Percentiles rank a stretch among this genome's conserved stretches.
phyloP scores from a whole-genome alignment of 2,888 invertebrate species.

The Rhabditophanes sp. region DNA sequence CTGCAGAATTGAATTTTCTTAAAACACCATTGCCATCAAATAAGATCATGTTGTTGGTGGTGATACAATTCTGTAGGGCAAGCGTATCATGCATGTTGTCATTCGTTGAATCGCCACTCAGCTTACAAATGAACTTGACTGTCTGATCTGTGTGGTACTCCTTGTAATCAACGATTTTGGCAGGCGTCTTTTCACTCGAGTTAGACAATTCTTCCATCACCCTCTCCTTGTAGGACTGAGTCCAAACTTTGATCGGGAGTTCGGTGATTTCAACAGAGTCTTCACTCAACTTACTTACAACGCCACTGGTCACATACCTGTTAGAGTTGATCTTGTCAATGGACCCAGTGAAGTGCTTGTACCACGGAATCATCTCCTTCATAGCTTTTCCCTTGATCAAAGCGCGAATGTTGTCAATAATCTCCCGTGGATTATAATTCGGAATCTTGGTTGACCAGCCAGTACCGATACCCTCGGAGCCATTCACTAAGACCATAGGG shows the following conservation, averaged over 20 bases:
- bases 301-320: constrained; percentile 58
- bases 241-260: constrained; percentile 81
- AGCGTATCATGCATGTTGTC: constrained; percentile 53
- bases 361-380: constrained; percentile 42
- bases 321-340: too few relatives aligned
- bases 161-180: constrained; percentile 56
- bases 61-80: constrained; percentile 54
- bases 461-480: constrained; percentile 62
- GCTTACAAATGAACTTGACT: constrained; percentile 69
- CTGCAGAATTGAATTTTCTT: constrained; percentile 59
- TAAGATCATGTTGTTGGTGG: constrained; percentile 67
- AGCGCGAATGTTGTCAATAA: constrained; percentile 58
- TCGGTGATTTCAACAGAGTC: constrained; percentile 78
- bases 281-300: constrained; percentile 53
- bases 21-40: constrained; percentile 57
- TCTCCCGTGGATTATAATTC: constrained; percentile 80
- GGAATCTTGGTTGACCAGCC: constrained; percentile 54
- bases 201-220: constrained; percentile 57
- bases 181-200: too few relatives aligned
- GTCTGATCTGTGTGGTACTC: constrained; percentile 92
- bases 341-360: constrained; percentile 30
- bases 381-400: constrained; percentile 70
- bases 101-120: too few relatives aligned
- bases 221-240: constrained; percentile 82
- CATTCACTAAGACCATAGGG: constrained; percentile 89